phyloP scores from a whole-genome alignment of 2,888 invertebrate species.

The Eilema sororculum region DNA sequence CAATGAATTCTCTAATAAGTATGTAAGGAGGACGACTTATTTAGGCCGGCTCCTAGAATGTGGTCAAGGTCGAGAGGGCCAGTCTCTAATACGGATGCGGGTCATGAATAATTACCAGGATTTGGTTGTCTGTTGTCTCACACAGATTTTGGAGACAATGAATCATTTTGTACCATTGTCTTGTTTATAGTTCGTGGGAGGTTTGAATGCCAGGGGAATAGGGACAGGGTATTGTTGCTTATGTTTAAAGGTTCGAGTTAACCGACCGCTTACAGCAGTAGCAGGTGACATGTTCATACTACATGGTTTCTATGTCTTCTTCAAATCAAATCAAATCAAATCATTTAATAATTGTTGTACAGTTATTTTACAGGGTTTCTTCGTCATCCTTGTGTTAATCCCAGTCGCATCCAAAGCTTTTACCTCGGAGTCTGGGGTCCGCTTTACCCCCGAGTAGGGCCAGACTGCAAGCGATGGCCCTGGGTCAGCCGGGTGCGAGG shows the following conservation, averaged over 20 bases:
- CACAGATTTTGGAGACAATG: constrained; percentile 41
- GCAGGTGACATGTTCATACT: no score
- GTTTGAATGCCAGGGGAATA: background rate
- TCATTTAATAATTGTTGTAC: no score
- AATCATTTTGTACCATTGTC: constrained; percentile 18
- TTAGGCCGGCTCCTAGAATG: constrained; percentile 38
- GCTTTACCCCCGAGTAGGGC: no score
- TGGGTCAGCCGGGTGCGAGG: no score
- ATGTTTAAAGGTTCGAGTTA: background rate
- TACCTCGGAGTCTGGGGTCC: no score
- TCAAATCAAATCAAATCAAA: no score
- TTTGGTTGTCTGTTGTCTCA: constrained; percentile 32
- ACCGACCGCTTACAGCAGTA: no score
- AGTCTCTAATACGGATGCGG: constrained; percentile 39
- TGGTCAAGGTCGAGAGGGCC: constrained; percentile 42
- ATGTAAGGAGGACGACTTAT: constrained; percentile 39
- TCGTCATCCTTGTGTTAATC: no score
- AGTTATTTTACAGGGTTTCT: no score
- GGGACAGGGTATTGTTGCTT: background rate
- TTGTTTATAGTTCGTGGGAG: constrained; percentile 5
- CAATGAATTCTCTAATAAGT: constrained; percentile 1
- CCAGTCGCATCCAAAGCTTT: no score
- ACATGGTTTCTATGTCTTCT: no score
- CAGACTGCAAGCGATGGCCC: no score
- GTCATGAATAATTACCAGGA: constrained; percentile 40